Base-by-base conservation (phyloP, 2,888 invertebrate species). In the Papilio gigon region DNA sequence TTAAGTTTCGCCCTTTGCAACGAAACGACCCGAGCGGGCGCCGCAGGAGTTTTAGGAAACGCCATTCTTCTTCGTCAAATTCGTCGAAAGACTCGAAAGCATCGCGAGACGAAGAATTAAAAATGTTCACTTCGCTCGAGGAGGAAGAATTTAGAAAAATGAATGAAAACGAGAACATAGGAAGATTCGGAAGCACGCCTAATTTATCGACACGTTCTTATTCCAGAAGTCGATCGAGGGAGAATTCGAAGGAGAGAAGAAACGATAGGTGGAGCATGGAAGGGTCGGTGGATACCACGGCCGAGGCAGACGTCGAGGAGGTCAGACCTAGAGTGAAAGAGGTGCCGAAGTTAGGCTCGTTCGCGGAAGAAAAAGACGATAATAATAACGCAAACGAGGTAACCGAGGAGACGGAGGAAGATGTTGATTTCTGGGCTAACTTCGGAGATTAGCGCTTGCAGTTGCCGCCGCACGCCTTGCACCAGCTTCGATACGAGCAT, bases 51-150 rank as follows among this genome's bases (percentile, higher is more conserved):
- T 94, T 93, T 80, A 93, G 93, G 81, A 94, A 93, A 76, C 92
- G 93, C 42, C 90, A 92, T 71, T 94, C 94, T 47, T 94, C 94
- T 72, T 94, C 94, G 61, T 91, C 92, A 73, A 93, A 93, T 73
- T 94, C 94, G 72, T 94, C 94, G 67, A 90, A 85, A 77, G 94
- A 94, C 17, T 94, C 94, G 68, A 92, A 93, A 71, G 92, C 93
- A 70, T 94, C 94, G 33, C 93, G 94, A 68, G 94, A 94, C 75
- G 94, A 94, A 79, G 94, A 94, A 82, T 83, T 94, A 42, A 93
- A 93, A 85, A 92, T 93, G 88, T 94, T 94, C 77, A 94, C 94
- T 72, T 94, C 94, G 65, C 89, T 94, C 75, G 94, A 94, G 81
- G 94, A 94, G 81, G 93, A 93, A 72, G 94, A 94, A 80, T 88